Evolutionary conservation across 2,797 vertebrate species (phyloP), one percentile per base, ranked within the genome.

Genomic region (Poliocrania exsul): DNA sequence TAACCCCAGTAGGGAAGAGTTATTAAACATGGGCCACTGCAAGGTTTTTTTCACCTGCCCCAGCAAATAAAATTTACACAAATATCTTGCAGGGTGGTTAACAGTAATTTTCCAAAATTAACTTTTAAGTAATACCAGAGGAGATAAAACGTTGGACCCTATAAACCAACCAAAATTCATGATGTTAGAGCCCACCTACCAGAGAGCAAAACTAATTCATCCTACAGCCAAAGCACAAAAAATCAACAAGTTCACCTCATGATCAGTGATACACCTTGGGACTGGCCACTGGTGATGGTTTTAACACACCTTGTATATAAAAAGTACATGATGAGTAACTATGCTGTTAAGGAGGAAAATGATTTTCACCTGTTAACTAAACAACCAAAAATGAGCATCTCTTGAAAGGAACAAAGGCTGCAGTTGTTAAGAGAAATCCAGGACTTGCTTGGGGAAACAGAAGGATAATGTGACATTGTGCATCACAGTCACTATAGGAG

Each of bases 41-140:
- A 81, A 72, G 56, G 25, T 37, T 81, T 88, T 90, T 83, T 84
- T 94, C 44, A 79, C 29, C 29, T 91, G 38, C 37, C 16, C 20
- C 29, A 65, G 33, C 20, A 91, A 93, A 83, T 84, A 88, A 33
- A 29, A 40, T 54, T 58, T 79, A 74, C 40, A 71, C 31, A 86
- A 51, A 56, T 83, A 60, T 24, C 49, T 56, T 72, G 16, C 31
- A 62, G 44, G 10, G 13, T 69, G 26, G 8, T 54, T 87, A 35
- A 46, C 53, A 19, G 13, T 44, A 28, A 50, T 88, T 89, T 70
- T 82, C 65, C 67, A 65, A 85, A 92, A 88, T 50, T 66, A 35
- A 47, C 38, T 85, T 62, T 42, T 40, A 90, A 78, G 24, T 67
- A 40, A 54, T 81, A 14, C 24, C 61, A 82, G 37, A 65, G 42